Percentiles rank a stretch among this genome's conserved stretches.
Evolutionary conservation across 2,888 invertebrate species (phyloP).

Genomic region (Dasypogon diadema): DNA sequence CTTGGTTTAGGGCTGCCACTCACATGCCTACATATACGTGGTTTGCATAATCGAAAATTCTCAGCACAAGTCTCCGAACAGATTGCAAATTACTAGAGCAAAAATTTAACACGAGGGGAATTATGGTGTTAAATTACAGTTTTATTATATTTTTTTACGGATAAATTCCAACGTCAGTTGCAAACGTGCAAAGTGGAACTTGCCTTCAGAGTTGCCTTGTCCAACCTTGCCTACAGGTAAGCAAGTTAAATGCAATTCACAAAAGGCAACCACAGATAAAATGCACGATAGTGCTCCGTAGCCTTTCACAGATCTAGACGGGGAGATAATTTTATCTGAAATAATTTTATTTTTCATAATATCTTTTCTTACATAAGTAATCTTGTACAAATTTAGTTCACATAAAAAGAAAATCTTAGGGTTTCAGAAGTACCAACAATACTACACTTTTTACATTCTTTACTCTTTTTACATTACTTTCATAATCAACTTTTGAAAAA

Average conservation of each 20-base stretch:
- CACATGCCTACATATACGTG: not conserved
- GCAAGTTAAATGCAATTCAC: constrained; percentile 23
- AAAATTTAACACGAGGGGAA: not conserved
- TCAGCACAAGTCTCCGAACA: not conserved
- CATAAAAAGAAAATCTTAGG: too few relatives aligned
- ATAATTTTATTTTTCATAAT: too few relatives aligned
- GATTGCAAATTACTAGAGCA: constrained; percentile 30
- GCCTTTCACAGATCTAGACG: constrained; percentile 29
- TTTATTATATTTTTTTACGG: constrained; percentile 14
- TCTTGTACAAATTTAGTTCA: too few relatives aligned
- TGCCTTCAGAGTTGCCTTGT: constrained; percentile 52
- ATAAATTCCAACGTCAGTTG: constrained; percentile 35
- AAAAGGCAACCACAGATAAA: constrained; percentile 19
- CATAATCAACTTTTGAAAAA: too few relatives aligned
- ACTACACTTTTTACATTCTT: too few relatives aligned
- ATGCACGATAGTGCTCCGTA: constrained; percentile 2
- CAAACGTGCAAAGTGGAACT: constrained; percentile 19
- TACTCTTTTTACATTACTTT: too few relatives aligned
- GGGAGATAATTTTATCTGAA: too few relatives aligned
- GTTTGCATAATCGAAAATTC: constrained; percentile 41
- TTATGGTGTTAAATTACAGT: constrained; percentile 28
- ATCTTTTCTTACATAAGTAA: too few relatives aligned
- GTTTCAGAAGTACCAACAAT: too few relatives aligned
- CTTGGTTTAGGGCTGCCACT: not conserved
- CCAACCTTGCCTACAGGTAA: constrained; percentile 55